These are phyloP conservation scores for Peromyscus nudipes DNA, from an alignment of 2,797 vertebrate species.

Conservation along the genomic window DNA sequence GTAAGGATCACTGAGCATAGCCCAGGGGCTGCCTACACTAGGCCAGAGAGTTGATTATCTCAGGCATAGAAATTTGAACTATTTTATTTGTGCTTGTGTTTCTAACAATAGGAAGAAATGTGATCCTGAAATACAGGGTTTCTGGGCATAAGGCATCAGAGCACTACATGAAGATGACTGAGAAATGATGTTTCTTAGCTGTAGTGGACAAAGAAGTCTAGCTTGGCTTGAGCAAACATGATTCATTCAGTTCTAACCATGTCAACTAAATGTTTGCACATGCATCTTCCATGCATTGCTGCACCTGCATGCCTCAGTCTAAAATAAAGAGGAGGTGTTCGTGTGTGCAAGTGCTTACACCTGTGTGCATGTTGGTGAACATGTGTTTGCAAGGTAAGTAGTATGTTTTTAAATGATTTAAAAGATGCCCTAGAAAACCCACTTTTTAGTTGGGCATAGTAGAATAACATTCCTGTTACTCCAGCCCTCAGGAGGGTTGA, in stretches of 20 bases:
- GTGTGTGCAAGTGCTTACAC: no score
- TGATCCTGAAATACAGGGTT: not conserved
- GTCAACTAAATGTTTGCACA: not conserved
- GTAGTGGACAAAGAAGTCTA: not conserved
- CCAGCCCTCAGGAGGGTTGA: not conserved
- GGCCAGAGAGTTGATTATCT: not conserved
- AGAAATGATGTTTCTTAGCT: not conserved
- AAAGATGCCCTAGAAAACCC: not conserved
- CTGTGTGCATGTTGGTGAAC: not conserved
- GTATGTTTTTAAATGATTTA: slow-evolving; percentile 20
- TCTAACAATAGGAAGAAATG: not conserved
- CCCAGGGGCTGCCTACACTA: not conserved
- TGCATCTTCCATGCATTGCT: not conserved
- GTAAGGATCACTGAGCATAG: not conserved
- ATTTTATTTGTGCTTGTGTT: not conserved
- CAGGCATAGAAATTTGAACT: not conserved
- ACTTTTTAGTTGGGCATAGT: not conserved
- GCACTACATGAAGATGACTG: not conserved
- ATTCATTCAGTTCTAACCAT: not conserved
- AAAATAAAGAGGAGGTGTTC: not conserved
- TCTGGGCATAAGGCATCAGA: not conserved
- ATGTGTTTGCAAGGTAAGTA: not conserved
- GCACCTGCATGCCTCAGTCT: not conserved
- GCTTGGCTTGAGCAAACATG: not conserved
- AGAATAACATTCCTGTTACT: not conserved